phyloP scores from a whole-genome alignment of 2,113 vertebrate genomes.

The Cichladusa arquata region DNA sequence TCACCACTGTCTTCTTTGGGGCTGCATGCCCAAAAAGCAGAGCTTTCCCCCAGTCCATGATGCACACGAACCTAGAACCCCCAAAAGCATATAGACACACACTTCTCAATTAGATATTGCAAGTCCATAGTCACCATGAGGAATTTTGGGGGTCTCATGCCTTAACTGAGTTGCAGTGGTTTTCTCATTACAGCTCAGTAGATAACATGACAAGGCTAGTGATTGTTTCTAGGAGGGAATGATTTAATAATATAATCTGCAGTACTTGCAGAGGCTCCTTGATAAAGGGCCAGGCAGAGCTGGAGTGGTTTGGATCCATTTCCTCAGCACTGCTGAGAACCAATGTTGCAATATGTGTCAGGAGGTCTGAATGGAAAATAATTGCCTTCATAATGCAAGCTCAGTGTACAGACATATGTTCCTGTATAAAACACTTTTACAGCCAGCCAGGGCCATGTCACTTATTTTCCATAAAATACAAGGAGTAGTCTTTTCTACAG shows the following conservation, averaged over 20 bases:
- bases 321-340: background rate
- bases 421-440: conserved; percentile 1
- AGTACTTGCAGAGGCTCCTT: background rate
- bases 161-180: background rate
- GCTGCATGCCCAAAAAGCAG: background rate
- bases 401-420: conserved; percentile 26
- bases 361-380: conserved; percentile 35
- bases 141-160: background rate
- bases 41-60: fast-evolving
- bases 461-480: background rate
- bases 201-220: conserved; percentile 21
- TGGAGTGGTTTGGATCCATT: conserved; percentile 13
- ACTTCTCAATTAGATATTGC: background rate
- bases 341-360: background rate
- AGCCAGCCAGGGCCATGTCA: background rate
- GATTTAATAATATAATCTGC: background rate
- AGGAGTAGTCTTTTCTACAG: background rate
- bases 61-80: background rate
- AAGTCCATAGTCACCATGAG: background rate
- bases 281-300: conserved; percentile 36
- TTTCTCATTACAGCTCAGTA: conserved; percentile 7
- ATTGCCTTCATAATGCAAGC: background rate
- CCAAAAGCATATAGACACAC: fast-evolving
- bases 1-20: background rate
- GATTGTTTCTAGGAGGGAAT: background rate